Base-by-base conservation (phyloP, 2,113 vertebrate genomes). In the Cebus imitator region DNA sequence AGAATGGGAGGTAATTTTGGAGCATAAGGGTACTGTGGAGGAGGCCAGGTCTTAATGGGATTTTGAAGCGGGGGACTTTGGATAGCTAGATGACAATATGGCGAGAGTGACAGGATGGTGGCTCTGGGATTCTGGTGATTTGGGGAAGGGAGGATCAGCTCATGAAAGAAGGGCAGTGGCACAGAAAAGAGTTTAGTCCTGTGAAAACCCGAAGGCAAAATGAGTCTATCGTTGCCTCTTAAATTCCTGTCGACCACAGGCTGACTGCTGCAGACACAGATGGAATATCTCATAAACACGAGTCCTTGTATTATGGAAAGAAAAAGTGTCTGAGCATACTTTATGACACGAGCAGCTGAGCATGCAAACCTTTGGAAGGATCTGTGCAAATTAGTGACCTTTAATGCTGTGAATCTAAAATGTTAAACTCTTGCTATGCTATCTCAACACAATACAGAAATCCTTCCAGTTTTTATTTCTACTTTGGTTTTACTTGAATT, bases 31-130 rank as follows among this genome's bases (percentile, higher is more conserved):
- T 70, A 61, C 90, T 10, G 3, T 94, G 90, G 94, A 95, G 85
- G 90, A 96, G 82, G 87, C 66, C 94, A 87, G 78, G 21, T 92
- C 80, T 95, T 93, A 95, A 97, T 94, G 88, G 66, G 64, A 66
- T 95, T 97, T 96, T 92, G 90, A 96, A 91, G 81, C 85, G 66
- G 94, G 80, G 76, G 82, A 90, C 27, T 96, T 97, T 97, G 92
- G 88, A 95, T 82, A 94, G 83, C n/a, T 68, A 92, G 48, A 94
- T 40, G 90, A 80, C 79, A 96, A 95, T 89, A 94, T 93, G 86
- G 92, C 43, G 68, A 89, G 72, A 87, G 10, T 91, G 94, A 91
- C 64, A 64, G 37, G 32, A 3, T 73, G 79, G 43, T 83, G 78
- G 88, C 70, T 40, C 8, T 23, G 23, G 55, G 40, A 68, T 25